phyloP scores from a whole-genome alignment of 1,140 invertebrate genomes.

The Scaptomyza graminum region DNA sequence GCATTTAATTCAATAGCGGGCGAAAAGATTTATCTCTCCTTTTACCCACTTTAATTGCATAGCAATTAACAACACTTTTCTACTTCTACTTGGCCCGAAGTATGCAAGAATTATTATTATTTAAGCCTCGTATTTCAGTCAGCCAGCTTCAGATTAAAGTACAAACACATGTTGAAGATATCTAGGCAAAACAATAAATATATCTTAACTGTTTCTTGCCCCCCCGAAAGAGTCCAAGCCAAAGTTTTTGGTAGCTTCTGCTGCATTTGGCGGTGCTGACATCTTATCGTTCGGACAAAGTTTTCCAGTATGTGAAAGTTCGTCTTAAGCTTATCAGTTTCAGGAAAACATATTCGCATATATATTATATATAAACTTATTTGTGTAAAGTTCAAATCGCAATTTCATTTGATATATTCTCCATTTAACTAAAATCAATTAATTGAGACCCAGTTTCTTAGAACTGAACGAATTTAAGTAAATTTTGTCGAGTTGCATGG shows the following conservation, averaged over 20 bases:
- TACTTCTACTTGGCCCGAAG: too few relatives aligned
- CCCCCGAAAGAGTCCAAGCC: background rate
- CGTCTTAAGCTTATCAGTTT: background rate
- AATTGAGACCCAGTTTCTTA: too few relatives aligned
- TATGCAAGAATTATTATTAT: too few relatives aligned
- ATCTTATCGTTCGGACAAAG: background rate
- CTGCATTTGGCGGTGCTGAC: constrained; percentile 1
- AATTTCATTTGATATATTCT: background rate
- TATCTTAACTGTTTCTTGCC: background rate
- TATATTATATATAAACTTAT: background rate
- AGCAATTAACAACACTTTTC: constrained; percentile 1
- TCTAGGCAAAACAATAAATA: constrained; percentile 1
- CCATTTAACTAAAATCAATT: background rate
- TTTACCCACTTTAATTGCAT: background rate
- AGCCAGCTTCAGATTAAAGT: background rate
- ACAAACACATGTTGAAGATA: background rate
- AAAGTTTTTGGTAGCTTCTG: constrained; percentile 11
- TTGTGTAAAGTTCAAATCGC: background rate
- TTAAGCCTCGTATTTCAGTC: too few relatives aligned
- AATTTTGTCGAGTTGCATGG: background rate
- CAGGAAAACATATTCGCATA: background rate
- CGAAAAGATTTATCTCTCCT: background rate
- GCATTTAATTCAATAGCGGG: background rate
- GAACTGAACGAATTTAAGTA: too few relatives aligned
- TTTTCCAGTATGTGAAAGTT: background rate